Percentiles rank a stretch among this genome's conserved stretches.
Evolutionary conservation across 2,888 invertebrate species (phyloP).

Genomic region (Didymodactylos carnosus): DNA sequence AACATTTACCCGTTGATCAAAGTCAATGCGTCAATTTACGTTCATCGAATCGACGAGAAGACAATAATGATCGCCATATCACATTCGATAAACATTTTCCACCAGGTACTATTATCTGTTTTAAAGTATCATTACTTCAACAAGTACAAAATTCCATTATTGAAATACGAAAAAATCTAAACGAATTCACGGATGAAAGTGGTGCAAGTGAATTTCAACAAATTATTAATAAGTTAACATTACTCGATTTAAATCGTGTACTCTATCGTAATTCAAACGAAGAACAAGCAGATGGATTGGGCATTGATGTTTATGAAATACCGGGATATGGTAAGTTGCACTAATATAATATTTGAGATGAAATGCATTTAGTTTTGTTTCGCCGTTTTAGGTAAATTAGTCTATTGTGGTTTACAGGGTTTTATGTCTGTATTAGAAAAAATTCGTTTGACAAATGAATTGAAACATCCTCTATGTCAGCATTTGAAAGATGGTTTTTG

Average conservation of each 20-base stretch:
- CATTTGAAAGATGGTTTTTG: conserved; percentile 84
- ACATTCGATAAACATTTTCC: background rate
- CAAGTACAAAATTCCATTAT: background rate
- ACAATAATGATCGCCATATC: background rate
- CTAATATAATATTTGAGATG: no score
- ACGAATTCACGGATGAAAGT: background rate
- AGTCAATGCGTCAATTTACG: background rate
- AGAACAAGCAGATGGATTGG: conserved; percentile 59
- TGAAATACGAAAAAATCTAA: background rate
- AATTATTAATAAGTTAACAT: conserved; percentile 45
- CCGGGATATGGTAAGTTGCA: conserved; percentile 66
- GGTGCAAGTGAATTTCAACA: background rate
- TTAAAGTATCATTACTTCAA: background rate
- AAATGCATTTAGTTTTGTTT: no score
- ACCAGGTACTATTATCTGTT: background rate
- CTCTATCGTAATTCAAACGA: conserved; percentile 57
- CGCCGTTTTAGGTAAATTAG: no score
- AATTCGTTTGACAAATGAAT: conserved; percentile 54
- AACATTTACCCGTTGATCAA: conserved; percentile 43
- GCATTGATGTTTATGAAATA: conserved; percentile 65
- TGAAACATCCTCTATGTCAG: conserved; percentile 79
- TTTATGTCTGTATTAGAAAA: conserved; percentile 52
- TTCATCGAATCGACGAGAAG: background rate
- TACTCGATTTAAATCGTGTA: conserved; percentile 58
- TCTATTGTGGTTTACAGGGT: conserved; percentile 76